phyloP scores from a whole-genome alignment of 2,797 vertebrate species.

The Trachurus trachurus region DNA sequence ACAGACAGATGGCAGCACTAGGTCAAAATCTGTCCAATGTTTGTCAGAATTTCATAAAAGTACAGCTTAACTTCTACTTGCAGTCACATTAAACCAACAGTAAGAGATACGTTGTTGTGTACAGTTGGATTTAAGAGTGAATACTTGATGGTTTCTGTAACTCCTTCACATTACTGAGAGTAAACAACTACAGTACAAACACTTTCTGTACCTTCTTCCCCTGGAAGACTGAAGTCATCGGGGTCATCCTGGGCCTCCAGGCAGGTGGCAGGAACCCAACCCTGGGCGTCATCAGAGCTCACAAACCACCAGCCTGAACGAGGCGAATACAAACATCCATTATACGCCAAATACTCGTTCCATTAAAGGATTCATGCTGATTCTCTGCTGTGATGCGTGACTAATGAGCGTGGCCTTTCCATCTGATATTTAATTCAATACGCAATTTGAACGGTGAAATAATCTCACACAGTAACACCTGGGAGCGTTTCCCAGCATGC shows the following conservation, averaged over 20 bases:
- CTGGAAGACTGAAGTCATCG: slow-evolving; percentile 93
- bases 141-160: neutral
- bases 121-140: neutral
- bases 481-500: neutral
- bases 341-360: neutral
- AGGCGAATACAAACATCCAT: neutral
- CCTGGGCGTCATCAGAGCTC: slow-evolving; percentile 95
- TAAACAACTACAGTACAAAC: slow-evolving; percentile 11
- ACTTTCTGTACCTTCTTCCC: slow-evolving; percentile 91
- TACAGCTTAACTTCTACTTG: neutral
- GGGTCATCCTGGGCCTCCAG: slow-evolving; percentile 96
- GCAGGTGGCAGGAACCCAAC: slow-evolving; percentile 98
- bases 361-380: neutral
- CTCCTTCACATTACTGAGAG: neutral
- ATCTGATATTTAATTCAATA: neutral
- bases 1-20: neutral
- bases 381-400: neutral
- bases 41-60: neutral
- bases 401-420: too few relatives aligned
- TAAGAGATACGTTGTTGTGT: neutral
- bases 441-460: neutral
- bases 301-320: slow-evolving; percentile 98
- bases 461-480: neutral
- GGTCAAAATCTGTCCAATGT: neutral
- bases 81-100: neutral